Base-by-base conservation (phyloP, 2,113 vertebrate genomes). In the Labeo catla region DNA sequence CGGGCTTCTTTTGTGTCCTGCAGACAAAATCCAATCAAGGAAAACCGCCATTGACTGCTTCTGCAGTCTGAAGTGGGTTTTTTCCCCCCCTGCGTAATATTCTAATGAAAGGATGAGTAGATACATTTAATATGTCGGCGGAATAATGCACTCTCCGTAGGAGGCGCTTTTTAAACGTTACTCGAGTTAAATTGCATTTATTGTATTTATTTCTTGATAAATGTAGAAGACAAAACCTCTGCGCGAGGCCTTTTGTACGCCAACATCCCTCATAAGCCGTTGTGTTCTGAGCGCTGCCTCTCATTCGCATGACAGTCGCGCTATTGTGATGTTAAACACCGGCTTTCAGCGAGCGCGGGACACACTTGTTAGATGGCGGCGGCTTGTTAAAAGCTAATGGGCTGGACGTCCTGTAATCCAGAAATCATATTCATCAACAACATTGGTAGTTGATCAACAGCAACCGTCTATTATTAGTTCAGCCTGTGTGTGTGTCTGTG, bases 1-100 rank as follows among this genome's bases (percentile, higher is more conserved):
- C 93, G 95, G 96, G 96, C 96, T 96, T 97, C 97, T 97, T 99
- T 98, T 99, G 97, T 99, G 96, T 97, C 96, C 95, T 92, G 88
- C 96, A 97, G 97, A 98, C 92, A 96, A 99, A 98, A 98, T 98
- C 98, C 97, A 98, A 97, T 98, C 96, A 98, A 98, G 97, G 85
- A 88, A 87, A 93, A 96, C 94, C 96, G 88, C 96, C 96, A 97
- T 97, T 96, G 96, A 97, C 96, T 97, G 96, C 97, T 96, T 95
- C 94, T 95, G 96, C 97, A 95, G 96, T 96, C 96, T 96, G 95
- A 94, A 95, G 87, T 84, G 50, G 77, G 93, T 95, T 95, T 96
- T 95, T 63, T 45, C 19, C 21, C 21, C 13, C 19, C 39, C n/a
- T 47, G 4, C 10, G 34, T 74, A 85, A 85, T 85, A 87, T 89